Evolutionary conservation across 2,888 invertebrate species (phyloP).

Genomic region (Pinctada fucata): DNA sequence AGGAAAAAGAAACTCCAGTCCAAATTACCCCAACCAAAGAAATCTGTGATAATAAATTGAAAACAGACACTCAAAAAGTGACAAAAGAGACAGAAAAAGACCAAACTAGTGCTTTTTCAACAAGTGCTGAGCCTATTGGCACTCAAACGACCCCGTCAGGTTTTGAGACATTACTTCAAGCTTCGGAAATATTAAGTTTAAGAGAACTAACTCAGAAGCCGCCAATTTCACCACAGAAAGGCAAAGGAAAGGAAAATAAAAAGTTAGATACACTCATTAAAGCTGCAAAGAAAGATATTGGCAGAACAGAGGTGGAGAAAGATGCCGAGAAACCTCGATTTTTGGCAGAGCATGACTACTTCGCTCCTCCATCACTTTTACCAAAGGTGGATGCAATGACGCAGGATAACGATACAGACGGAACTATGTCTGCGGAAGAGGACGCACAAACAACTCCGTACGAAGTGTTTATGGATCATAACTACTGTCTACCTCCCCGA

Average conservation of each 20-base stretch:
- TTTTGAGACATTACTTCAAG: slow-evolving; percentile 40
- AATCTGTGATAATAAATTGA: slow-evolving; percentile 24
- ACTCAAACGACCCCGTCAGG: slow-evolving; percentile 17
- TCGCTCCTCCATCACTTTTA: slow-evolving; percentile 56
- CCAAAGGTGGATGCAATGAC: slow-evolving; percentile 11
- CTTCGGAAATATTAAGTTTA: slow-evolving; percentile 41
- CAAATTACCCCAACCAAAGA: slow-evolving; percentile 22
- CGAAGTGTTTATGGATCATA: slow-evolving; percentile 71
- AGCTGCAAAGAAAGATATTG: slow-evolving; percentile 38
- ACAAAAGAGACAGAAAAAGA: slow-evolving; percentile 8
- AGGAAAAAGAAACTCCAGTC: neutral
- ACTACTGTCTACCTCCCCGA: slow-evolving; percentile 67
- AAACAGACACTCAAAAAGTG: slow-evolving; percentile 23
- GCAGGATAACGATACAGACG: slow-evolving; percentile 54
- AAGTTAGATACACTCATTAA: slow-evolving; percentile 9
- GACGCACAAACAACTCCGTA: slow-evolving; percentile 50
- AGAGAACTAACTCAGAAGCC: slow-evolving; percentile 45
- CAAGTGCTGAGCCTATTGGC: neutral
- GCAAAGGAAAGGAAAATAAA: slow-evolving; percentile 19
- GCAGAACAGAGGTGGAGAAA: slow-evolving; percentile 28
- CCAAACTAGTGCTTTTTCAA: neutral
- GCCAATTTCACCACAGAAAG: slow-evolving; percentile 21
- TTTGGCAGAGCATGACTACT: slow-evolving; percentile 74
- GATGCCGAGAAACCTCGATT: slow-evolving; percentile 54
- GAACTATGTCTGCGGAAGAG: slow-evolving; percentile 72